Evolutionary conservation across 53 echinoderm and acorn worm genomes (phyloP).

Genomic region (Stichopus horrens): DNA sequence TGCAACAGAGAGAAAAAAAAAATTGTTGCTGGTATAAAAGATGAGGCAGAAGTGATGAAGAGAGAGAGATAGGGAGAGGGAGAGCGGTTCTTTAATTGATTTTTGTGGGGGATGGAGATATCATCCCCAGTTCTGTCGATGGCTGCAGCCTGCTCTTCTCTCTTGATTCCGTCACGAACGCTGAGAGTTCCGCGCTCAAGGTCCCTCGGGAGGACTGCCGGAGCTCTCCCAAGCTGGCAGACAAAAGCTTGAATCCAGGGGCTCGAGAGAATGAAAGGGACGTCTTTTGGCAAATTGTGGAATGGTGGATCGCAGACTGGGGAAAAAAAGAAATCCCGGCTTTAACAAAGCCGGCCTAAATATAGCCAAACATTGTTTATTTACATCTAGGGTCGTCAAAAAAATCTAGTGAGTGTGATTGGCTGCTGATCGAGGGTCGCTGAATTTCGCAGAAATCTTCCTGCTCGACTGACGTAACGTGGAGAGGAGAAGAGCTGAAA

Average conservation of each 20-base stretch:
- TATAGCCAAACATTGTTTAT: no score
- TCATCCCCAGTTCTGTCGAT: background rate
- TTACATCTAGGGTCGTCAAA: background rate
- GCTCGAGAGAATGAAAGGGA: no score
- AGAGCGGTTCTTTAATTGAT: background rate
- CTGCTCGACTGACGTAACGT: background rate
- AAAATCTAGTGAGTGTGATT: background rate
- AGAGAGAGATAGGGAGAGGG: no score
- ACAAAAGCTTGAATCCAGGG: background rate
- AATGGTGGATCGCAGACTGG: no score
- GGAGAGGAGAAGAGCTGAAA: background rate
- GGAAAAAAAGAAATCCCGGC: no score
- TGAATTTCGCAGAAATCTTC: background rate
- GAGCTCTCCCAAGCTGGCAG: background rate
- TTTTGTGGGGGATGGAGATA: conserved; percentile 1
- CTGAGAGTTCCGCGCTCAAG: background rate
- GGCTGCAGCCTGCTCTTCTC: background rate
- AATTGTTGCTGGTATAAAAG: no score
- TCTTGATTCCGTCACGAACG: background rate
- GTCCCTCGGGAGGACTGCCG: background rate
- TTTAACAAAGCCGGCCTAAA: no score
- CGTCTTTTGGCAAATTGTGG: no score
- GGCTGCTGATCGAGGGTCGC: background rate
- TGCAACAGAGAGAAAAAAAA: no score
- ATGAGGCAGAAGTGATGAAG: no score